Evolutionary conservation across 2,797 vertebrate species (phyloP), one percentile per base, ranked within the genome.

Genomic region (Peromyscus eremicus): DNA sequence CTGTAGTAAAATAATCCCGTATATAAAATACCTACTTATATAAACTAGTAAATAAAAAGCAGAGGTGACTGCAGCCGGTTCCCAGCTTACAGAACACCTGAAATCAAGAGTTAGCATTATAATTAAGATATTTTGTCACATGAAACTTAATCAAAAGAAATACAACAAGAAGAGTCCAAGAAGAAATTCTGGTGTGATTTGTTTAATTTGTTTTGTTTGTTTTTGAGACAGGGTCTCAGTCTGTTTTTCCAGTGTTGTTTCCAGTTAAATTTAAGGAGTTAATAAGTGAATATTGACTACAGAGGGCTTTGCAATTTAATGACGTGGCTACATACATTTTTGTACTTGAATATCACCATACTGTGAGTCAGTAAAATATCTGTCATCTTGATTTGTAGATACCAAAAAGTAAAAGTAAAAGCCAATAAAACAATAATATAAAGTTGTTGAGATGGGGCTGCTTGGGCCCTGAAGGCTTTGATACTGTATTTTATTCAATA

Each of bases 241-340:
- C n/a, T 71, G 66, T 94, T 98, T 90, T 46, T 81, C 49, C 86
- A 96, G 76, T 95, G 11, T 84, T 81, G n/a, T 55, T 93, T 57
- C 90, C 91, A 95, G 96, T 96, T n/a, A 93, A 96, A 96, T 80
- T 5, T 97, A 98, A 98, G 94, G 88, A 97, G 96, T 93, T 87
- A 79, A 80, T 80, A 89, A 92, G n/a, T 83, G 29, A 89, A 79
- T 95, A 75, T 75, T n/a, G 43, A 83, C 32, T 92, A 87, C 16
- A 91, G 62, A 96, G 34, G 68, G 43, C 12, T 93, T 94, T 70
- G 62, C 4, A 64, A 32, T 49, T 66, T 89, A 93, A 71, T n/a
- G 43, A 60, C 85, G 71, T 46, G 64, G 87, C 64, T 25, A 89
- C 32, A 92, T 60, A 5, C 17, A 92, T 91, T 43, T 14, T 81